Conservation (phyloP, 2,888 invertebrate species). For the Agonopterix heracliana region DNA sequence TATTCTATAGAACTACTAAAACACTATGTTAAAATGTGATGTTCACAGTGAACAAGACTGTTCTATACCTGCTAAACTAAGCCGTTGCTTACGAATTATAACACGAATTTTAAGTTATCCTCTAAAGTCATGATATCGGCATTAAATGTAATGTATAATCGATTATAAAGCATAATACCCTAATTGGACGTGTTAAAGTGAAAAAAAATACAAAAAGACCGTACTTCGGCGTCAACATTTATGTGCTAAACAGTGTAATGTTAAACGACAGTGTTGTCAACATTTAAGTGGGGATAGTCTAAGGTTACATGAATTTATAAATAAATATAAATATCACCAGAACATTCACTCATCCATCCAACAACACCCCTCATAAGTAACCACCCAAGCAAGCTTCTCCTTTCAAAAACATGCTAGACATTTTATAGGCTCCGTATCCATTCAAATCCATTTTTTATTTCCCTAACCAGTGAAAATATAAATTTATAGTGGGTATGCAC, state of each 20-base stretch:
- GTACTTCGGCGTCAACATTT: neutral
- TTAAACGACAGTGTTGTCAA: neutral
- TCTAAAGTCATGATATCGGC: neutral
- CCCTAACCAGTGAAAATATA: too few species aligned
- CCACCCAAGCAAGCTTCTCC: neutral
- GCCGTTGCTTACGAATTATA: too few species aligned
- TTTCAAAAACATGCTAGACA: slow-evolving; percentile 4
- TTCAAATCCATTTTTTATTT: too few species aligned
- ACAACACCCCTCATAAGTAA: slow-evolving; percentile 3
- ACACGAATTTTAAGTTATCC: neutral
- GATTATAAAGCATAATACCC: neutral
- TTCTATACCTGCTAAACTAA: too few species aligned
- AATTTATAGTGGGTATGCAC: too few species aligned
- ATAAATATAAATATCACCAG: slow-evolving; percentile 14
- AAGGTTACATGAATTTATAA: slow-evolving; percentile 10
- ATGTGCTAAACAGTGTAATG: neutral
- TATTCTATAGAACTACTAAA: neutral
- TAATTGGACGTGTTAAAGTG: neutral
- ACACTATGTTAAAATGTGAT: slow-evolving; percentile 1
- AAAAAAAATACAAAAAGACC: neutral
- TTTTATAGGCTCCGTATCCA: neutral
- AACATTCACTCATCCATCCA: slow-evolving; percentile 9
- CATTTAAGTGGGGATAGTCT: neutral
- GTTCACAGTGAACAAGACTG: slow-evolving; percentile 1
- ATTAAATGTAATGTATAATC: neutral